A percentile compares a stretch with the other conserved stretches of the same genome.
Evolutionary conservation across 35 echinoderm and acorn worm species (phyloP).

Genomic region (Anneissia japonica): DNA sequence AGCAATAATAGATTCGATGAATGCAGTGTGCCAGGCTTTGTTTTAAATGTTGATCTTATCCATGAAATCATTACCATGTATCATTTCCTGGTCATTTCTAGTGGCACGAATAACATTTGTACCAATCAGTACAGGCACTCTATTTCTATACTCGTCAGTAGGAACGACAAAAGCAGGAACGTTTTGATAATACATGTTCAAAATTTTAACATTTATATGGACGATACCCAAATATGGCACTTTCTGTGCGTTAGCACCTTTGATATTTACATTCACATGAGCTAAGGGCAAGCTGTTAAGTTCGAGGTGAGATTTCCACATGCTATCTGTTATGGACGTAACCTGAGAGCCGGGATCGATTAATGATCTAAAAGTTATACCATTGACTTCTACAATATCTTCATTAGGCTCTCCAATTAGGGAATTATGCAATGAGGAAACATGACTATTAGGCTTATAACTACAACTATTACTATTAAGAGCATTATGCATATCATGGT

Average conservation of each 20-base stretch:
- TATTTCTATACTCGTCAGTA: not conserved
- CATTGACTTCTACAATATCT: not conserved
- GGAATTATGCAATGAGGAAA: not conserved
- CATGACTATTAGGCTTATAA: not conserved
- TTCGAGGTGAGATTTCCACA: not conserved
- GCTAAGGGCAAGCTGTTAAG: not conserved
- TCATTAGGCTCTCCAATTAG: not conserved
- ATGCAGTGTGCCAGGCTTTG: too few species aligned
- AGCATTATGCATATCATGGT: too few species aligned
- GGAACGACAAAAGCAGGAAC: constrained; percentile 19
- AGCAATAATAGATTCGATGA: too few species aligned
- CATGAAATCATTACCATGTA: not conserved
- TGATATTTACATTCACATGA: not conserved
- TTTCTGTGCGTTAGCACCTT: not conserved
- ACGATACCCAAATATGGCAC: not conserved
- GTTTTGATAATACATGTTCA: not conserved
- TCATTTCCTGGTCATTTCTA: not conserved
- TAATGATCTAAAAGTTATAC: not conserved
- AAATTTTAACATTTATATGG: too few species aligned
- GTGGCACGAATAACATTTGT: not conserved
- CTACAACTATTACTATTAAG: too few species aligned
- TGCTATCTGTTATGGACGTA: not conserved
- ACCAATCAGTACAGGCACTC: constrained; percentile 1
- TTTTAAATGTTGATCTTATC: too few species aligned
- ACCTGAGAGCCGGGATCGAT: constrained; percentile 17